Evolutionary conservation across 2,888 invertebrate species (phyloP).

Genomic region (Drosophila dives): DNA sequence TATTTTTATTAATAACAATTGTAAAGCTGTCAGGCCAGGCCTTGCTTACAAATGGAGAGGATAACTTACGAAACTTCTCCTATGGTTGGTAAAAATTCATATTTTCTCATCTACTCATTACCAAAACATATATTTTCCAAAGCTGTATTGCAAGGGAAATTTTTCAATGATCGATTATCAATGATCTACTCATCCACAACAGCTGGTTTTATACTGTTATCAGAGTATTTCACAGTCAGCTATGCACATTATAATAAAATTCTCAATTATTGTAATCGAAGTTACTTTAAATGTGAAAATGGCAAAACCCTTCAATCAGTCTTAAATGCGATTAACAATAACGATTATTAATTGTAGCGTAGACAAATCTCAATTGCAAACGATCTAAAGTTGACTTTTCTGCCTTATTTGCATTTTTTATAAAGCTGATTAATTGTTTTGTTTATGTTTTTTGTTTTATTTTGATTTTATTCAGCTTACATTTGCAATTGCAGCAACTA

Average conservation of each 20-base stretch:
- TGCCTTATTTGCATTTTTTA: conserved; percentile 44
- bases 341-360: conserved; percentile 37
- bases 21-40: neutral
- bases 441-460: conserved; percentile 43
- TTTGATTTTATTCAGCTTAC: conserved; percentile 48
- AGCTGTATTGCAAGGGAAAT: neutral
- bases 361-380: conserved; percentile 55
- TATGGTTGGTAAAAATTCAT: neutral
- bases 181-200: neutral
- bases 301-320: conserved; percentile 36
- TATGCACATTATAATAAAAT: neutral
- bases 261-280: no score
- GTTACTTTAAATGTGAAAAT: neutral
- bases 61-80: neutral
- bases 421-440: conserved; percentile 70
- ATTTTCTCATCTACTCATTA: neutral
- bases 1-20: neutral
- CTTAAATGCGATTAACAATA: conserved; percentile 48
- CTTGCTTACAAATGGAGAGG: neutral
- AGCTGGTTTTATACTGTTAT: neutral
- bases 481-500: conserved; percentile 13
- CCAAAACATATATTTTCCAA: neutral
- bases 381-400: conserved; percentile 33
- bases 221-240: neutral
- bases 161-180: no score